Conservation (phyloP, 2,797 vertebrate genomes). For the Pangasius macronema region DNA sequence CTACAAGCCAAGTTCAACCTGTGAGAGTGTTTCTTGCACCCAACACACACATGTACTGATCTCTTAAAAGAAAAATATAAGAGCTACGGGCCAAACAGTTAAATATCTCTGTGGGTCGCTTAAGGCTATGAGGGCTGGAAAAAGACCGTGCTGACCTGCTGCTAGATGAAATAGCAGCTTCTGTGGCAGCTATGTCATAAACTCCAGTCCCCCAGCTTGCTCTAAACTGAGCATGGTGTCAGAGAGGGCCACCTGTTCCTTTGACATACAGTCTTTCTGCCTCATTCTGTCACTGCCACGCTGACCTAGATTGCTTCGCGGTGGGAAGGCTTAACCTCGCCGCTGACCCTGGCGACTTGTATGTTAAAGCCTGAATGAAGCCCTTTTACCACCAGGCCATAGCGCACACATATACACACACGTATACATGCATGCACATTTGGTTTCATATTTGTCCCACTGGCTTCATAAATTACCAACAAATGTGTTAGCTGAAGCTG, state of each 20-base stretch:
- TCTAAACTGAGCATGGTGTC: conserved; percentile 51
- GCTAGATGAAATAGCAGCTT: conserved; percentile 48
- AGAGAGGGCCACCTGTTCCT: conserved; percentile 59
- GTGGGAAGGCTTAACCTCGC: conserved; percentile 50
- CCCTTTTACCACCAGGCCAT: conserved; percentile 42
- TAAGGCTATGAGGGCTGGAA: conserved; percentile 36
- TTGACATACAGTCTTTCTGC: conserved; percentile 50
- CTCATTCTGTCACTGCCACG: conserved; percentile 51
- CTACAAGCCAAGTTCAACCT: conserved; percentile 65
- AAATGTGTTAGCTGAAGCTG: not conserved
- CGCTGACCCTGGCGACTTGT: conserved; percentile 50
- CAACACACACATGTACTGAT: conserved; percentile 40
- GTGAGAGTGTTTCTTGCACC: conserved; percentile 51
- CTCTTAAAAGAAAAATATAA: conserved; percentile 50
- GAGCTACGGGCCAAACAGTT: conserved; percentile 40
- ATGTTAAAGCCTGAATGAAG: conserved; percentile 51
- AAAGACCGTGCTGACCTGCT: conserved; percentile 41
- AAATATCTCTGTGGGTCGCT: conserved; percentile 37
- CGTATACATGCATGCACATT: conserved; percentile 20
- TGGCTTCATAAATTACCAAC: conserved; percentile 4
- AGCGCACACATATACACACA: not conserved
- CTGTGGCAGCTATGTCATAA: conserved; percentile 51
- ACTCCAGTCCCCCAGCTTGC: conserved; percentile 45
- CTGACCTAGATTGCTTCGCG: conserved; percentile 58
- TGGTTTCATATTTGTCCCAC: conserved; percentile 6